Percentiles rank a stretch among this genome's conserved stretches.
Conservation (phyloP, 2,113 vertebrate genomes). For the Carassius auratus region DNA sequence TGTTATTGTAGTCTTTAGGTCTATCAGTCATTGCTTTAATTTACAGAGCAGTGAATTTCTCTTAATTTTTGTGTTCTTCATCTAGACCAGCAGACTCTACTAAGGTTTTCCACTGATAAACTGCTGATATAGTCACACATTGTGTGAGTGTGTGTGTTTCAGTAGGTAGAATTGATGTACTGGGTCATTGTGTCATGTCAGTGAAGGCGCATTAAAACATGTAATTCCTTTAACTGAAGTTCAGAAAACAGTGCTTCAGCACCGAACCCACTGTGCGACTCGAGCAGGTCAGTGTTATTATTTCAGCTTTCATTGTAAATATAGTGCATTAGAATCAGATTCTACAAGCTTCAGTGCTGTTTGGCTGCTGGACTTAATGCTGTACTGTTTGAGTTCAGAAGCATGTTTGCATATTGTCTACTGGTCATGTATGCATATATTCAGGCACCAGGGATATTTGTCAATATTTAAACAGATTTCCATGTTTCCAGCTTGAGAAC, state of each 20-base stretch:
- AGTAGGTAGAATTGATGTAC: neutral
- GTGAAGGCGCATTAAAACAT: neutral
- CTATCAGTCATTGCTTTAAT: neutral
- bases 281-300: neutral
- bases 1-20: neutral
- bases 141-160: neutral
- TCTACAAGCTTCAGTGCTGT: neutral
- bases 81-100: neutral
- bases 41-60: neutral
- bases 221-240: neutral
- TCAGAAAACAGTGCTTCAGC: neutral
- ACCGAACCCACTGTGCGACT: neutral
- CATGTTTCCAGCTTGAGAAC: too few relatives aligned
- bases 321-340: neutral
- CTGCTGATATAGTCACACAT: neutral
- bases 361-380: too few relatives aligned
- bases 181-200: neutral
- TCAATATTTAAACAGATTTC: neutral
- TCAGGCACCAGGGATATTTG: neutral
- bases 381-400: neutral
- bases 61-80: neutral
- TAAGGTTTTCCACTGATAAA: neutral
- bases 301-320: neutral
- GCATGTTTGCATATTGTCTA: neutral
- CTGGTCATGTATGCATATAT: neutral